phyloP scores from a whole-genome alignment of 1,140 invertebrate genomes.

The Micrasema longulum region DNA sequence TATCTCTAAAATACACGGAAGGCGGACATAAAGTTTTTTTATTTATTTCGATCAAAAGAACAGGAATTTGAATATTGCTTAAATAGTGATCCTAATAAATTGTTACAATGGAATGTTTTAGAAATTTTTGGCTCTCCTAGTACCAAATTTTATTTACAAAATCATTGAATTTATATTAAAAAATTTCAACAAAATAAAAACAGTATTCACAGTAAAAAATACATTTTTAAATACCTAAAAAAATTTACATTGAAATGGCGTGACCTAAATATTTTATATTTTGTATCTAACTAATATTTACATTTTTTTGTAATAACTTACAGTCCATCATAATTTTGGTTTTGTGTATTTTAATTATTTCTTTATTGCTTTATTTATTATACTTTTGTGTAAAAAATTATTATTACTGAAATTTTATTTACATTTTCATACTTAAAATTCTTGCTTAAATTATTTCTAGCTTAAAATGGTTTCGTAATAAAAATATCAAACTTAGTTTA shows the following conservation, averaged over 20 bases:
- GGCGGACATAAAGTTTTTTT: slow-evolving; percentile 35
- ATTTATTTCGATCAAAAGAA: slow-evolving; percentile 11
- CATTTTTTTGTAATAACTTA: slow-evolving; percentile 19
- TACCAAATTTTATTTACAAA: not conserved
- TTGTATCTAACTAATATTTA: slow-evolving; percentile 36
- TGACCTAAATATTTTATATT: not conserved
- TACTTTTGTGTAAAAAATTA: slow-evolving; percentile 37
- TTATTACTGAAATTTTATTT: slow-evolving; percentile 43
- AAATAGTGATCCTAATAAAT: not conserved
- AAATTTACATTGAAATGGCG: slow-evolving; percentile 5
- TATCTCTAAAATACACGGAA: slow-evolving; percentile 26
- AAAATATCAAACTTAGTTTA: slow-evolving; percentile 44
- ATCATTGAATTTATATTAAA: slow-evolving; percentile 7
- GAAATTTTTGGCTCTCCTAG: slow-evolving; percentile 10
- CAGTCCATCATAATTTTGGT: slow-evolving; percentile 31
- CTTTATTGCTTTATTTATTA: slow-evolving; percentile 45
- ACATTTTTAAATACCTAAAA: not conserved
- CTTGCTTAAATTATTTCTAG: not conserved
- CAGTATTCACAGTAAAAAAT: too few species aligned
- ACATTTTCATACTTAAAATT: slow-evolving; percentile 6
- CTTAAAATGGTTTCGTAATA: slow-evolving; percentile 11
- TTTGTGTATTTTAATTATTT: slow-evolving; percentile 19
- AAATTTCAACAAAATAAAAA: not conserved
- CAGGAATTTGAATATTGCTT: not conserved
- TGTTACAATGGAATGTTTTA: slow-evolving; percentile 16